Percentiles rank a stretch among this genome's conserved stretches.
Conservation (phyloP, 2,113 vertebrate species). For the Catharus fuscescens region DNA sequence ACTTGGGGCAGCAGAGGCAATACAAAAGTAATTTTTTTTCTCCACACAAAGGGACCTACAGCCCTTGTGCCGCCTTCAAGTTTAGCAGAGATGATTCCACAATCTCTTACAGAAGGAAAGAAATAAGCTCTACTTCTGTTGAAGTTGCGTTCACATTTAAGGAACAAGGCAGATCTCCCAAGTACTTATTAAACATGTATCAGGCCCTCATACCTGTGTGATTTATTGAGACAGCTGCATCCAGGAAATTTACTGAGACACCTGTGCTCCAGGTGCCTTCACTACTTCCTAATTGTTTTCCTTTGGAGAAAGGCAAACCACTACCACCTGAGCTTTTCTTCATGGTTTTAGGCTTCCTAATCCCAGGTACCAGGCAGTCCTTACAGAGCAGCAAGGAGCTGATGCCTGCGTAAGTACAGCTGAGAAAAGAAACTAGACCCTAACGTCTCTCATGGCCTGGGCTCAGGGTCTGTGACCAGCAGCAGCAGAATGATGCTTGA, state of each 20-base stretch:
- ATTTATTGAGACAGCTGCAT: background rate
- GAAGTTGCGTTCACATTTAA: background rate
- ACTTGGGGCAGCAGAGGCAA: background rate
- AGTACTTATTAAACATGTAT: background rate
- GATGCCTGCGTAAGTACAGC: background rate
- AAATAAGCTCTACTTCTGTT: background rate
- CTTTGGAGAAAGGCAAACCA: background rate
- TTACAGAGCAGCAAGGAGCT: background rate
- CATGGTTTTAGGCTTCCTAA: background rate
- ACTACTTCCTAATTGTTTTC: background rate
- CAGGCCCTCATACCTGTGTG: background rate
- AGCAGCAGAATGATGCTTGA: background rate
- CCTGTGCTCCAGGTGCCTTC: background rate
- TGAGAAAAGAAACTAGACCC: background rate
- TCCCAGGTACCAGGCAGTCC: background rate
- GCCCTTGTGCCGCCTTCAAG: background rate
- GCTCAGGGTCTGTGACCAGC: background rate
- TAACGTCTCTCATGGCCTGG: background rate
- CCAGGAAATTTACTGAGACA: background rate
- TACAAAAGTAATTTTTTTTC: background rate
- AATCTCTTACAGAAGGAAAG: background rate
- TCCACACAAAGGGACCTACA: background rate
- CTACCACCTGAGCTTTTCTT: background rate
- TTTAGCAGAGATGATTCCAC: background rate
- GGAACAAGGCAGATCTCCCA: rapidly evolving